phyloP scores from a whole-genome alignment of 2,113 vertebrate species.

The Perca flavescens region DNA sequence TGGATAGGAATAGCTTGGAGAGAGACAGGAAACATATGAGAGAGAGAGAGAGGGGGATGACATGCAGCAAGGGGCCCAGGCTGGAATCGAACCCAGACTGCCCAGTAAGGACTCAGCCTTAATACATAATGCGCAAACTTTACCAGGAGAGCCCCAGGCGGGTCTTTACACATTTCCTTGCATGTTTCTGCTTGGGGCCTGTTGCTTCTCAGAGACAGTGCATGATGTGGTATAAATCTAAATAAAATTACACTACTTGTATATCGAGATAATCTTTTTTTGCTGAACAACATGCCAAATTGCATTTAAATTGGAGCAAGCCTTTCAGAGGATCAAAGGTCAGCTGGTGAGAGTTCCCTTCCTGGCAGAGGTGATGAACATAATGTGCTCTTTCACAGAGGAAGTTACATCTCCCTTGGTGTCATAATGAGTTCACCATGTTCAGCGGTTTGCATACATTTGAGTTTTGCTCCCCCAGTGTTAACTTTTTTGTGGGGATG shows the following conservation, averaged over 20 bases:
- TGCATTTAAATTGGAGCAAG: neutral
- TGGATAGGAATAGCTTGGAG: no score
- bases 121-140: no score
- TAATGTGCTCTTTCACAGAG: neutral
- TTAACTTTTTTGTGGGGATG: neutral
- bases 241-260: neutral
- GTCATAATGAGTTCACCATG: conserved; percentile 9
- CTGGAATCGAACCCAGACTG: no score
- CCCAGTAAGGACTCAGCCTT: no score
- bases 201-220: neutral
- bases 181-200: neutral
- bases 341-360: neutral
- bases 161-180: no score
- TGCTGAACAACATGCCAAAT: neutral
- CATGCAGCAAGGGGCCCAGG: no score
- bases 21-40: no score
- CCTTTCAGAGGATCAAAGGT: neutral
- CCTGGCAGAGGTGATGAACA: neutral
- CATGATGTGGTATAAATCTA: neutral
- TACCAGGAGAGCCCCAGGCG: no score
- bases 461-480: neutral
- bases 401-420: neutral
- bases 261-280: neutral
- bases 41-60: no score
- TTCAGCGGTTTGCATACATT: neutral